These are phyloP conservation scores for Pleuronectes platessa DNA, from an alignment of 2,113 vertebrate species.

Conservation along the genomic window DNA sequence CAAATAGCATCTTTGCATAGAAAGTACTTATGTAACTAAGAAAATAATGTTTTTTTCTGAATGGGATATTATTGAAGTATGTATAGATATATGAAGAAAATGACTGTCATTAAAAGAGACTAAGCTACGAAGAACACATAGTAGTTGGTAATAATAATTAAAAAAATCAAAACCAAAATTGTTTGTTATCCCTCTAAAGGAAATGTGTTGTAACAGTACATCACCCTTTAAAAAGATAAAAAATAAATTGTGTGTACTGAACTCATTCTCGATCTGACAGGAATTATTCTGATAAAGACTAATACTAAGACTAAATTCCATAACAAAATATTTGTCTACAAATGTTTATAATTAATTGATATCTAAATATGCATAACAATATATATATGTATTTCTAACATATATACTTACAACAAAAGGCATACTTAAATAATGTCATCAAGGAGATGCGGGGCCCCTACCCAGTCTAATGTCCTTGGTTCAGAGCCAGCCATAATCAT, in stretches of 20 bases:
- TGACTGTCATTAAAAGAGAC: slow-evolving; percentile 29
- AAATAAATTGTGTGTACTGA: slow-evolving; percentile 57
- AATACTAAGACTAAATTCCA: slow-evolving; percentile 76
- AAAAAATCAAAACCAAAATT: slow-evolving; percentile 39
- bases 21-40: slow-evolving; percentile 66
- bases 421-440: slow-evolving; percentile 94
- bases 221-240: slow-evolving; percentile 49
- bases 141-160: background rate
- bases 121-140: slow-evolving; percentile 38
- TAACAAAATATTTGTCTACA: slow-evolving; percentile 84
- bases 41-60: slow-evolving; percentile 69
- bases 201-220: slow-evolving; percentile 51
- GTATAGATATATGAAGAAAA: slow-evolving; percentile 42
- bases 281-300: slow-evolving; percentile 74
- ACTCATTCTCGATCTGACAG: slow-evolving; percentile 67
- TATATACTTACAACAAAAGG: slow-evolving; percentile 77
- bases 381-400: slow-evolving; percentile 78
- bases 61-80: slow-evolving; percentile 46
- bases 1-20: slow-evolving; percentile 80
- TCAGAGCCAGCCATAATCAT: slow-evolving; percentile 99
- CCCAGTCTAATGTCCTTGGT: slow-evolving; percentile 96
- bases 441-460: slow-evolving; percentile 95
- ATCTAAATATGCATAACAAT: slow-evolving; percentile 81
- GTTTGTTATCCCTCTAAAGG: slow-evolving; percentile 32
- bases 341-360: slow-evolving; percentile 75